Conservation (phyloP, 2,888 invertebrate species). For the Bombylius discolor region DNA sequence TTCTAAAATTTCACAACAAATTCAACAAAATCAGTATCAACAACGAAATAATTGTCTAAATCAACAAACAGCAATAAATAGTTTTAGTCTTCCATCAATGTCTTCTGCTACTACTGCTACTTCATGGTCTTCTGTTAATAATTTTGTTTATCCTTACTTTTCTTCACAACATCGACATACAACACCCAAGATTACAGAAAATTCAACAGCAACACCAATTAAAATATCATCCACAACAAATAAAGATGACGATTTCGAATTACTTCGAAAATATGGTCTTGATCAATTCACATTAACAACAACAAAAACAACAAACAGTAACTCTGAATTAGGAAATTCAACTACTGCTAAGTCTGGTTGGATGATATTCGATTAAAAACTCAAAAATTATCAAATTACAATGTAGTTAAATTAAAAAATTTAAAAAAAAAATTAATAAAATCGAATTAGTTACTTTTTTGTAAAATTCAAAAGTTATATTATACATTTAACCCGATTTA, state of each 20-base stretch:
- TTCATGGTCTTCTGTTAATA: slow-evolving; percentile 25
- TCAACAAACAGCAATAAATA: background rate
- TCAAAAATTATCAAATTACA: too few relatives aligned
- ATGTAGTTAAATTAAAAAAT: too few relatives aligned
- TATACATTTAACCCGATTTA: too few relatives aligned
- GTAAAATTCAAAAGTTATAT: too few relatives aligned
- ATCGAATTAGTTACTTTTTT: too few relatives aligned
- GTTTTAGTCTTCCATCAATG: too few relatives aligned
- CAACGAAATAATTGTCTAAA: background rate
- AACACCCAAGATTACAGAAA: slow-evolving; percentile 15
- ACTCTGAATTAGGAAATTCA: background rate
- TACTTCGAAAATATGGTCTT: slow-evolving; percentile 33
- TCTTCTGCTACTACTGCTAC: slow-evolving; percentile 20
- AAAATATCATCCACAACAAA: slow-evolving; percentile 1
- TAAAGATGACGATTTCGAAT: slow-evolving; percentile 33
- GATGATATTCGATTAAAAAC: slow-evolving; percentile 7
- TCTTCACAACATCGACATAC: slow-evolving; percentile 30
- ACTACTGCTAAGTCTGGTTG: background rate
- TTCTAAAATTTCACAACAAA: slow-evolving; percentile 17
- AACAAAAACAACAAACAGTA: background rate
- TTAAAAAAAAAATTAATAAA: too few relatives aligned
- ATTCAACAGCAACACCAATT: slow-evolving; percentile 15
- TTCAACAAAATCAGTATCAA: slow-evolving; percentile 29
- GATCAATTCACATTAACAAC: slow-evolving; percentile 32
- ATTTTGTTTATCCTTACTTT: slow-evolving; percentile 42